Evolutionary conservation across 2,888 invertebrate genomes (phyloP), one percentile per base, ranked within the genome.

Genomic region (Choreutis nemorana): DNA sequence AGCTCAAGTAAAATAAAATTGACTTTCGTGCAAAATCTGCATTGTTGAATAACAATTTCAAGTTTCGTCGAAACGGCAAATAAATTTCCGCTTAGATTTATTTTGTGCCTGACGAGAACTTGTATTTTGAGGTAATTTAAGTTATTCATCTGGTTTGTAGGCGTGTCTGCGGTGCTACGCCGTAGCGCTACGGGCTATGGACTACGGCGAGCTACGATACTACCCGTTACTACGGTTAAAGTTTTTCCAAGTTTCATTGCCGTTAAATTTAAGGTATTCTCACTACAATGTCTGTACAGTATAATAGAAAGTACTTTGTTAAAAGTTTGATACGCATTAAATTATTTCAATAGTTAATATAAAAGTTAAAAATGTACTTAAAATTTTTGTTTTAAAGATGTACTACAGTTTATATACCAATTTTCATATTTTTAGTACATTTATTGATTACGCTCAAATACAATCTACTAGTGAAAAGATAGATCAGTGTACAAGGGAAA

Each of bases 51-150:
- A n/a, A n/a, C n/a, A n/a, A n/a, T n/a, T 46, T 51, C 48, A 36
- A 36, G 32, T 44, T 50, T 38, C 44, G 36, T 44, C 45, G 48
- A 54, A 50, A 48, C 45, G 41, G 42, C 46, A 42, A 48, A 52
- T 42, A 51, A 45, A 47, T 44, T 50, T 4, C 26, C n/a, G 14
- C 21, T 16, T 18, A 25, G 36, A 44, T 50, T 55, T 50, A 50
- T 48, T 44, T 44, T 44, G 41, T 34, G 44, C 47, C 46, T 51
- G 45, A 48, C 47, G 48, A 43, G 18, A 50, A 57, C 49, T 54
- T 54, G 45, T 53, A 47, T 53, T 56, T 53, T 51, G 50, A 54
- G 48, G 49, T 50, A 57, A 64, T 64, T 63, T 58, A 56, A 63
- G 50, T 62, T 56, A 41, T 41, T 45, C 45, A 40, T 35, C 39